These are phyloP conservation scores for Lasioglossum figueresi DNA, from an alignment of 2,888 invertebrate species.

Conservation along the genomic window DNA sequence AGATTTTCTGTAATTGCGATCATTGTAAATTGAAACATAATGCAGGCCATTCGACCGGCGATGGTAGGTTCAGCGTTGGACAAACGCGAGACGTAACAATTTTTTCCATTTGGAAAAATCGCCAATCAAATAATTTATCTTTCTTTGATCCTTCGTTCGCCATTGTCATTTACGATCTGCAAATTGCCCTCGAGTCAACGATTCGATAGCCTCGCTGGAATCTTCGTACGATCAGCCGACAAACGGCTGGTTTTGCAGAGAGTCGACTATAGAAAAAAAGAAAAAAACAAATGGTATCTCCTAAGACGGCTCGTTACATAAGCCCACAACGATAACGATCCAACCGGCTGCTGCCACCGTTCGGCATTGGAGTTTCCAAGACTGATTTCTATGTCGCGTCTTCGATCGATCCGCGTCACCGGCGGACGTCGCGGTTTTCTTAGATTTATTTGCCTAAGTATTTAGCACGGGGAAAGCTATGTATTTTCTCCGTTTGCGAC, in stretches of 20 bases:
- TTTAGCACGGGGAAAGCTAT: background rate
- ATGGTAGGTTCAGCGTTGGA: too few species aligned
- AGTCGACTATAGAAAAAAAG: background rate
- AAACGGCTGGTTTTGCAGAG: background rate
- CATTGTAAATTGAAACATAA: too few species aligned
- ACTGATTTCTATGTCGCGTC: background rate
- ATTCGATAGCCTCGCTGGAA: background rate
- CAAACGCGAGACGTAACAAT: too few species aligned
- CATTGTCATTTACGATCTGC: background rate
- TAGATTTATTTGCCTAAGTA: background rate
- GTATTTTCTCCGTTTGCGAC: background rate
- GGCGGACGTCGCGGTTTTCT: background rate
- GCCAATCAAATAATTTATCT: background rate
- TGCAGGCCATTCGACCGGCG: too few species aligned
- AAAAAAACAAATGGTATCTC: constrained; percentile 11
- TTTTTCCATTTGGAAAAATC: background rate
- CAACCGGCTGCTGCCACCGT: background rate
- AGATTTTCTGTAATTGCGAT: too few species aligned
- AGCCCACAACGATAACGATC: background rate
- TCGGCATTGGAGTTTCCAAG: constrained; percentile 6
- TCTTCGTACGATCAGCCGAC: background rate
- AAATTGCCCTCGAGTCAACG: background rate
- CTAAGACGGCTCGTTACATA: constrained; percentile 9
- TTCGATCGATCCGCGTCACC: background rate
- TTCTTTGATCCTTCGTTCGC: background rate